phyloP scores from a whole-genome alignment of 2,888 invertebrate species.

The Tortrix viridana region DNA sequence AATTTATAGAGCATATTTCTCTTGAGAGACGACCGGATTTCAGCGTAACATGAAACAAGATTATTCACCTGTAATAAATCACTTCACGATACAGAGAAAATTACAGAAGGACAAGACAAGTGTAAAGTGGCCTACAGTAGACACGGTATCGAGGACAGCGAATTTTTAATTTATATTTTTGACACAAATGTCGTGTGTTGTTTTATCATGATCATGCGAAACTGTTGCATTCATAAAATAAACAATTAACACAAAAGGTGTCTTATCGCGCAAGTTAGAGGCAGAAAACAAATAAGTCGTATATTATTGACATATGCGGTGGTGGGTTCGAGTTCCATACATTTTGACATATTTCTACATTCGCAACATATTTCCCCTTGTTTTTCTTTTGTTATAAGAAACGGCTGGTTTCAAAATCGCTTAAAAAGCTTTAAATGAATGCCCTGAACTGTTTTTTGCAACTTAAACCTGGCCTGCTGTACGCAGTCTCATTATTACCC shows the following conservation, averaged over 20 bases:
- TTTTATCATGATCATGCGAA: neutral
- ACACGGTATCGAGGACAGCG: neutral
- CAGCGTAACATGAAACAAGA: slow-evolving; percentile 67
- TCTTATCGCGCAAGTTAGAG: too few relatives aligned
- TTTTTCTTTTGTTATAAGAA: too few relatives aligned
- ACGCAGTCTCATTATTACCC: slow-evolving; percentile 4
- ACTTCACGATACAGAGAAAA: slow-evolving; percentile 46
- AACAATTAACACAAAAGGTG: too few relatives aligned
- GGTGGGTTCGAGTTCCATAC: too few relatives aligned
- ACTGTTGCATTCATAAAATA: too few relatives aligned
- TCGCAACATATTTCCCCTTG: too few relatives aligned
- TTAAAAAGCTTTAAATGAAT: too few relatives aligned
- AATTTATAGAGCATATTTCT: slow-evolving; percentile 54
- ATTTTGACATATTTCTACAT: too few relatives aligned
- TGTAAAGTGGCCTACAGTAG: neutral
- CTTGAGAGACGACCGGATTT: slow-evolving; percentile 62
- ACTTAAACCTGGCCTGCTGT: slow-evolving; percentile 13
- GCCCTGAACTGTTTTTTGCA: neutral
- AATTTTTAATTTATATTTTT: neutral
- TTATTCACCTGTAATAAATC: slow-evolving; percentile 77
- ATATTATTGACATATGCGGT: too few relatives aligned
- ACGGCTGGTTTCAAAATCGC: too few relatives aligned
- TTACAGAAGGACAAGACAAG: slow-evolving; percentile 21
- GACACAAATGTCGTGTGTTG: neutral
- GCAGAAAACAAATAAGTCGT: too few relatives aligned